Evolutionary conservation across 2,113 vertebrate species (phyloP).

Genomic region (Orthonyx spaldingii): DNA sequence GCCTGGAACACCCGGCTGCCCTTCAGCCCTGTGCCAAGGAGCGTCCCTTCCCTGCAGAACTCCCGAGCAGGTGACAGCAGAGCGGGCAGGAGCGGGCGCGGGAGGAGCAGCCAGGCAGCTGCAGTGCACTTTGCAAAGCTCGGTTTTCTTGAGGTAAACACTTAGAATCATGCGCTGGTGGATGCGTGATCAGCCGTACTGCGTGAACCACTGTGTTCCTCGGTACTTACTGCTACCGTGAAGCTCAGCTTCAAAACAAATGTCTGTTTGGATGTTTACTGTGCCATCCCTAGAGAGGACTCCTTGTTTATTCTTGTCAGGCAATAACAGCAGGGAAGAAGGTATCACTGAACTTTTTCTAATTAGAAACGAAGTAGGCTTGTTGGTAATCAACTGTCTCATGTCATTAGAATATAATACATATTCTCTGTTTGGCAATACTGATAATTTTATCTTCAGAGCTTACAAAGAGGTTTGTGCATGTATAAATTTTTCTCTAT

Average conservation of each 20-base stretch:
- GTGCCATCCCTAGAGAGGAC: background rate
- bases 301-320: conserved; percentile 13
- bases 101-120: background rate
- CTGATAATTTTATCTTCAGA: conserved; percentile 32
- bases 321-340: conserved; percentile 11
- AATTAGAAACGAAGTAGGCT: conserved; percentile 39
- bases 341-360: conserved; percentile 35
- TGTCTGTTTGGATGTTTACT: background rate
- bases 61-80: background rate
- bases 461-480: background rate
- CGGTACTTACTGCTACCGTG: accelerated
- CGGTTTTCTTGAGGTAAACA: background rate
- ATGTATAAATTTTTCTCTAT: background rate
- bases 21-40: background rate
- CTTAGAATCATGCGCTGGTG: background rate
- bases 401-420: conserved; percentile 25
- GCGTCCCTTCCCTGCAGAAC: background rate
- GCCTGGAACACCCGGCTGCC: background rate
- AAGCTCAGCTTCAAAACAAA: background rate
- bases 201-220: background rate
- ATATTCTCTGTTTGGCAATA: conserved; percentile 24
- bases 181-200: background rate
- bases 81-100: background rate
- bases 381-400: conserved; percentile 28
- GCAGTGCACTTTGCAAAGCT: background rate